Conservation (phyloP, 2,888 invertebrate species). For the Galeruca laticollis region DNA sequence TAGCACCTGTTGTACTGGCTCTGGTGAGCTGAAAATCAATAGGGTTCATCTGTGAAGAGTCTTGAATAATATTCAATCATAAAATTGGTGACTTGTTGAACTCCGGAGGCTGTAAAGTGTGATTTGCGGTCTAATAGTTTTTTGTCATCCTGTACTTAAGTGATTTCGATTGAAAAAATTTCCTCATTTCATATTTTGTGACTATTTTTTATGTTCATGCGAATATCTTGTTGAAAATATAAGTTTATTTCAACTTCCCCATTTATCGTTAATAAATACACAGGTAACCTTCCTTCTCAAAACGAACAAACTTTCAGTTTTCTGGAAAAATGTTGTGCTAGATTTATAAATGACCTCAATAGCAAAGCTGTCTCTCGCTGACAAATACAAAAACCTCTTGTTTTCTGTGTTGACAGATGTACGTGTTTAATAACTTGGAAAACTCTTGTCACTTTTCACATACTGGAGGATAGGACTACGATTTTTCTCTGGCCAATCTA, state of each 20-base stretch:
- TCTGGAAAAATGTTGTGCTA: conserved; percentile 8
- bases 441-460: conserved; percentile 63
- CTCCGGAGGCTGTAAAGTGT: no score
- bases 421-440: conserved; percentile 66
- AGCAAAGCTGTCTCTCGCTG: conserved; percentile 59
- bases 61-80: no score
- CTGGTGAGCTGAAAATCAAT: no score
- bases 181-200: no score
- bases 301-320: background rate
- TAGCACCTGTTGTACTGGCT: no score
- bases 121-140: no score
- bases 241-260: background rate
- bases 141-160: no score
- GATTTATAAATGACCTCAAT: conserved; percentile 43
- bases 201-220: no score
- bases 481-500: conserved; percentile 58
- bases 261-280: conserved; percentile 1
- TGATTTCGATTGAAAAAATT: no score
- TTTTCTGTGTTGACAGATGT: conserved; percentile 66
- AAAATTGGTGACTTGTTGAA: no score
- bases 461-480: conserved; percentile 48
- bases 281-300: background rate
- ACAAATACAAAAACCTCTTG: conserved; percentile 64
- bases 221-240: no score
- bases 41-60: no score